Percentiles rank a stretch among this genome's conserved stretches.
These are phyloP conservation scores for Dascyllus trimaculatus DNA, from an alignment of 2,113 vertebrate genomes.

Conservation along the genomic window DNA sequence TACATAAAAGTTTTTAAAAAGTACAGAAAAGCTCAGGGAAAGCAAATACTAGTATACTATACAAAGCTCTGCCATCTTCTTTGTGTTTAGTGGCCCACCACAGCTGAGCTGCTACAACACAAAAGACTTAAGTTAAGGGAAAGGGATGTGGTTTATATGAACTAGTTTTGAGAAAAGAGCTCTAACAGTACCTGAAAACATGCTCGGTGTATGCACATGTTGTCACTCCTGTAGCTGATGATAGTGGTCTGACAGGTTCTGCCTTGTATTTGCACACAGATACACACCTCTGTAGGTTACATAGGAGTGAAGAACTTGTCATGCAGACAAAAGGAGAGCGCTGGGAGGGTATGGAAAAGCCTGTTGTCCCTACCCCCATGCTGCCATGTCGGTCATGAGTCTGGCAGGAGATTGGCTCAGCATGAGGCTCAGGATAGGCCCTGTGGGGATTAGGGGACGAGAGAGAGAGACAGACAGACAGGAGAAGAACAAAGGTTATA, in stretches of 20 bases:
- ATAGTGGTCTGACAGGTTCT: constrained; percentile 69
- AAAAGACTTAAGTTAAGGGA: constrained; percentile 18
- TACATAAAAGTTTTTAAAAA: too few species aligned
- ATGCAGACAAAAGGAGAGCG: constrained; percentile 47
- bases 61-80: background rate
- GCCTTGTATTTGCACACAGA: constrained; percentile 6
- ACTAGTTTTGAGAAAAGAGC: constrained; percentile 39
- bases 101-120: constrained; percentile 38
- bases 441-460: constrained; percentile 50
- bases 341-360: constrained; percentile 27
- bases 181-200: constrained; percentile 42
- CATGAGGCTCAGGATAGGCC: constrained; percentile 50
- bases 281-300: constrained; percentile 12
- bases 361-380: constrained; percentile 52
- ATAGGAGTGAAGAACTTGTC: constrained; percentile 57
- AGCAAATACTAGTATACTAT: too few species aligned
- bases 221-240: constrained; percentile 45
- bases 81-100: background rate
- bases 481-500: constrained; percentile 28
- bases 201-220: constrained; percentile 3
- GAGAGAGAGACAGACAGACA: constrained; percentile 12
- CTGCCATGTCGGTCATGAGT: constrained; percentile 19
- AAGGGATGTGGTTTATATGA: constrained; percentile 76
- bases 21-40: too few species aligned
- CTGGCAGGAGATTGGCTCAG: constrained; percentile 60